phyloP scores from a whole-genome alignment of 2,888 invertebrate species.

The Eubasilissa splendida region DNA sequence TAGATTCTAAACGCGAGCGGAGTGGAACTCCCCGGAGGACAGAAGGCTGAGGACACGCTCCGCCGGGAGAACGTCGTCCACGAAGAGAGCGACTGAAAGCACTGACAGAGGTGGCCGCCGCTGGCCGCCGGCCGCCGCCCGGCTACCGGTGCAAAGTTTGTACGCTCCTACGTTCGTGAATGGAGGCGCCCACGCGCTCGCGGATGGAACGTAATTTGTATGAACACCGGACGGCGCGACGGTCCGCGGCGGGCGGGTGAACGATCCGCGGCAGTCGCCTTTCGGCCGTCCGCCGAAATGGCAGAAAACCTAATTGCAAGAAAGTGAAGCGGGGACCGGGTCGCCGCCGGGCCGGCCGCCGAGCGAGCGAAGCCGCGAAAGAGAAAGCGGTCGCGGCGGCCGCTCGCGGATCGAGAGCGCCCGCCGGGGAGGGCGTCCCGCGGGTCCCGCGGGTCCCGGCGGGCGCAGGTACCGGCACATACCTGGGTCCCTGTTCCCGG shows the following conservation, averaged over 20 bases:
- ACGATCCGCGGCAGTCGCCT: no score
- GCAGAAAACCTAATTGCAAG: not conserved
- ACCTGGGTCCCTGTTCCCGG: not conserved
- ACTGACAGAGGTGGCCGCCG: not conserved
- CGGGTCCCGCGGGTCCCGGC: conserved; percentile 32
- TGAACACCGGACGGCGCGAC: no score
- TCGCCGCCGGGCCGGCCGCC: not conserved
- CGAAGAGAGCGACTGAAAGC: not conserved
- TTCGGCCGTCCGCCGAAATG: conserved; percentile 3
- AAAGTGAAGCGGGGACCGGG: conserved; percentile 11
- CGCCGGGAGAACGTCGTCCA: no score
- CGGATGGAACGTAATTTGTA: no score
- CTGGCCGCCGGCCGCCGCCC: not conserved
- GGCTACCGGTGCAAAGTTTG: not conserved
- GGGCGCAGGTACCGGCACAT: not conserved
- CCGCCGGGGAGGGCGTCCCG: conserved; percentile 1
- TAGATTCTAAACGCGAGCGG: no score
- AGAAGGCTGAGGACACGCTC: no score
- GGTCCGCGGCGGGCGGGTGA: no score
- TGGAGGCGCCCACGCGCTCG: not conserved
- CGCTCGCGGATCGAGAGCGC: conserved; percentile 4
- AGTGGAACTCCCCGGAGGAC: no score
- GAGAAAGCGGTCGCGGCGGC: conserved; percentile 40
- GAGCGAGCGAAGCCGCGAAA: conserved; percentile 32
- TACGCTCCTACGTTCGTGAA: not conserved